A percentile compares a stretch with the other conserved stretches of the same genome.
Evolutionary conservation across 2,888 invertebrate genomes (phyloP).

Genomic region (Trissolcus japonicus): DNA sequence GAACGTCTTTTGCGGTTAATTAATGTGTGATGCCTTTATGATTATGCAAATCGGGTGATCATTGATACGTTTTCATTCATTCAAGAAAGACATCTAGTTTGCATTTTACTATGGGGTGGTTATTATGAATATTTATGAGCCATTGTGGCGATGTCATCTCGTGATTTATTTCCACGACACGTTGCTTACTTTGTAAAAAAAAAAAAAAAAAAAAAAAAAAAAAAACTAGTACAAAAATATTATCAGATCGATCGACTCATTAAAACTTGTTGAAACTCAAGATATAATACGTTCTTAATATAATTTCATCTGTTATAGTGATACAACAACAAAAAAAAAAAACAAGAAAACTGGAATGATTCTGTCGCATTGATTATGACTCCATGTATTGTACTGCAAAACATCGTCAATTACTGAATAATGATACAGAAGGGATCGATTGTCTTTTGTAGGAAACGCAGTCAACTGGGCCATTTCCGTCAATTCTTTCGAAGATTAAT

Average conservation of each 20-base stretch:
- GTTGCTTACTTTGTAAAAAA: neutral
- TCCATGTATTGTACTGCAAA: no score
- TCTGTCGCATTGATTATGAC: neutral
- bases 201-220: neutral
- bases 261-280: no score
- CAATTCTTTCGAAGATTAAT: constrained; percentile 54
- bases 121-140: constrained; percentile 22
- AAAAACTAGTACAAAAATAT: neutral
- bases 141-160: constrained; percentile 8
- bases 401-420: constrained; percentile 4
- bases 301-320: no score
- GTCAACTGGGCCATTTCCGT: constrained; percentile 53
- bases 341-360: neutral
- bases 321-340: neutral
- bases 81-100: constrained; percentile 11
- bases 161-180: constrained; percentile 3
- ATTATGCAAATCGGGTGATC: neutral
- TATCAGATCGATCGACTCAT: neutral
- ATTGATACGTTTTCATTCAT: constrained; percentile 16
- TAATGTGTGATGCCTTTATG: neutral
- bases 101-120: constrained; percentile 7
- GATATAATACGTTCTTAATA: no score
- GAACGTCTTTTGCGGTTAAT: no score
- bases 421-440: constrained; percentile 26
- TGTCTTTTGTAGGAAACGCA: constrained; percentile 49